A percentile compares a stretch with the other conserved stretches of the same genome.
Conservation (phyloP, 2,113 vertebrate genomes). For the Myiagra hebetior region DNA sequence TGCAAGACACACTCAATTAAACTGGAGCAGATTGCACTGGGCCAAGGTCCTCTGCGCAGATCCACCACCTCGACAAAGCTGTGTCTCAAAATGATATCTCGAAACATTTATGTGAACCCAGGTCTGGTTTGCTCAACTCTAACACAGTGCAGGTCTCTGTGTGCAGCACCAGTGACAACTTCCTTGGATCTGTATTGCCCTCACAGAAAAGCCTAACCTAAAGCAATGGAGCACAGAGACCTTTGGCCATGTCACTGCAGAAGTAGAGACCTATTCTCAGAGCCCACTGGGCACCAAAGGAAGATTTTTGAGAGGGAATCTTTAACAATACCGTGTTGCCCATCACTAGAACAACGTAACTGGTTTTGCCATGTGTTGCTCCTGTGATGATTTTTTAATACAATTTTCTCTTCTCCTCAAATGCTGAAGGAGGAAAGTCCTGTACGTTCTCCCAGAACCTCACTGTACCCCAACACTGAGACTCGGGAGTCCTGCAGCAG, state of each 20-base stretch:
- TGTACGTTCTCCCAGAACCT: accelerated
- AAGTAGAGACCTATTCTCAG: not conserved
- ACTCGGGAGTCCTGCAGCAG: not conserved
- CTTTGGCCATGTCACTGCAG: not conserved
- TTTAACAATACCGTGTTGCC: not conserved
- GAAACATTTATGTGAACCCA: not conserved
- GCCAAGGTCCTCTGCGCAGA: not conserved
- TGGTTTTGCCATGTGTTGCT: not conserved
- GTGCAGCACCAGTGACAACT: not conserved
- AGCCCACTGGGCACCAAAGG: not conserved
- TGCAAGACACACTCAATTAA: not conserved
- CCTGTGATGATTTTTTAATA: not conserved
- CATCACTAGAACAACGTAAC: not conserved
- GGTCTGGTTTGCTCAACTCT: not conserved
- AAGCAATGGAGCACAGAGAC: not conserved
- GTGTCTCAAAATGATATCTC: not conserved
- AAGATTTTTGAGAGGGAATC: not conserved
- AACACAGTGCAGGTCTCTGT: not conserved
- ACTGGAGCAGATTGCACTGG: accelerated
- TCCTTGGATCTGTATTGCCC: not conserved
- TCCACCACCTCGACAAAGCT: not conserved
- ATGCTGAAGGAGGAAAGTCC: not conserved
- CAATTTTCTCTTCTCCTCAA: not conserved
- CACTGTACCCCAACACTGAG: not conserved
- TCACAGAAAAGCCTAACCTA: not conserved